These are phyloP conservation scores for Rhombomys opimus DNA, from an alignment of 2,113 vertebrate species.

Conservation along the genomic window DNA sequence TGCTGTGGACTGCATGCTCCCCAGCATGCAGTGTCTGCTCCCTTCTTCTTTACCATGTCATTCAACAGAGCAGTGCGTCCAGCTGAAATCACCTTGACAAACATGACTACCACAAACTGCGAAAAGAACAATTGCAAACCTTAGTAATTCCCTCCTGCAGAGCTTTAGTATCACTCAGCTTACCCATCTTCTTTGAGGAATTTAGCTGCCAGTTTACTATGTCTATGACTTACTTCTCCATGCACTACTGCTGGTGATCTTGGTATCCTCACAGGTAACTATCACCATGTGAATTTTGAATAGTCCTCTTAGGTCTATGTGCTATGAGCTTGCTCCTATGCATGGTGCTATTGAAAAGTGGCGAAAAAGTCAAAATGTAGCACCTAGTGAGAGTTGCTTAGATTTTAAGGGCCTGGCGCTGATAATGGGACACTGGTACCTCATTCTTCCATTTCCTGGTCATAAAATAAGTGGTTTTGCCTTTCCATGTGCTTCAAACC, in stretches of 20 bases:
- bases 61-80: neutral
- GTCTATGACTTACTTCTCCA: neutral
- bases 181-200: neutral
- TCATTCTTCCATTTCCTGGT: neutral
- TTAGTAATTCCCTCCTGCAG: neutral
- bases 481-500: neutral
- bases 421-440: no score
- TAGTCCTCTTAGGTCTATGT: neutral
- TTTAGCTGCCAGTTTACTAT: neutral
- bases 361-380: neutral
- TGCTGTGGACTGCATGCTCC: neutral
- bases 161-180: rapidly evolving
- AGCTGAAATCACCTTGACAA: neutral
- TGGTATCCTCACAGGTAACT: neutral
- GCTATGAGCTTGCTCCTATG: neutral
- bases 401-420: neutral
- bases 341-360: no score
- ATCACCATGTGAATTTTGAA: neutral
- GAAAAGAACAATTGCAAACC: neutral
- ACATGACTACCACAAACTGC: neutral
- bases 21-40: no score
- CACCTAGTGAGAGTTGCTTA: neutral
- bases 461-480: neutral
- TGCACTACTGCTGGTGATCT: neutral
- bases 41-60: neutral